These are phyloP conservation scores for Ranitomeya variabilis DNA, from an alignment of 2,113 vertebrate species.

Conservation along the genomic window DNA sequence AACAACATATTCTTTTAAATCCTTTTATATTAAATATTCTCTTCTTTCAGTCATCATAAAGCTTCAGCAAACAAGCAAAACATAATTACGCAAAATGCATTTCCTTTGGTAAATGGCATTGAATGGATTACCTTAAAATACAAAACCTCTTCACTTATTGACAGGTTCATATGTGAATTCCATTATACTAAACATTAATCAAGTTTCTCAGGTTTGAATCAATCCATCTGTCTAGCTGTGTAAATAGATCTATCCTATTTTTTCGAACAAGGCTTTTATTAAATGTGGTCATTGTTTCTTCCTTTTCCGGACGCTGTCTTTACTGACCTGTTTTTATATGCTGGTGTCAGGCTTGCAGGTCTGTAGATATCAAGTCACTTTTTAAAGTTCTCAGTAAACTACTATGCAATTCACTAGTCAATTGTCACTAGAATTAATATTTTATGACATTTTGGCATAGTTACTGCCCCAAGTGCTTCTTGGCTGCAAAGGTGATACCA, in stretches of 20 bases:
- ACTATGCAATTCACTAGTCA: no score
- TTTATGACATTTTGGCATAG: no score
- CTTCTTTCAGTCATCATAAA: no score
- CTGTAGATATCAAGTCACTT: no score
- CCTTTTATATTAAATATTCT: no score
- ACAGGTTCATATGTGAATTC: not conserved
- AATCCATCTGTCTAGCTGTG: not conserved
- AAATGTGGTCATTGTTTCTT: not conserved
- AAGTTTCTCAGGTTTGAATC: not conserved
- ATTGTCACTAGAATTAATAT: no score
- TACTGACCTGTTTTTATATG: not conserved
- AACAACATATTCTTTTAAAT: no score
- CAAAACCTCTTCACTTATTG: not conserved
- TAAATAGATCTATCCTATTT: not conserved
- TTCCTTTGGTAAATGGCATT: not conserved
- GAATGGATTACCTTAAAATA: not conserved
- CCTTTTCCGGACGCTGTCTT: not conserved
- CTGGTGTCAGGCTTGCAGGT: not conserved
- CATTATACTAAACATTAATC: constrained; percentile 7
- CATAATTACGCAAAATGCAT: not conserved
- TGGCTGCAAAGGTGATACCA: no score
- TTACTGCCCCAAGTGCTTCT: no score
- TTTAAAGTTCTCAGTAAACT: no score
- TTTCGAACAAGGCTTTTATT: not conserved
- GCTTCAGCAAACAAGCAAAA: not conserved